These are phyloP conservation scores for Prionchulus punctatus DNA, from an alignment of 2,888 invertebrate genomes.

Conservation along the genomic window DNA sequence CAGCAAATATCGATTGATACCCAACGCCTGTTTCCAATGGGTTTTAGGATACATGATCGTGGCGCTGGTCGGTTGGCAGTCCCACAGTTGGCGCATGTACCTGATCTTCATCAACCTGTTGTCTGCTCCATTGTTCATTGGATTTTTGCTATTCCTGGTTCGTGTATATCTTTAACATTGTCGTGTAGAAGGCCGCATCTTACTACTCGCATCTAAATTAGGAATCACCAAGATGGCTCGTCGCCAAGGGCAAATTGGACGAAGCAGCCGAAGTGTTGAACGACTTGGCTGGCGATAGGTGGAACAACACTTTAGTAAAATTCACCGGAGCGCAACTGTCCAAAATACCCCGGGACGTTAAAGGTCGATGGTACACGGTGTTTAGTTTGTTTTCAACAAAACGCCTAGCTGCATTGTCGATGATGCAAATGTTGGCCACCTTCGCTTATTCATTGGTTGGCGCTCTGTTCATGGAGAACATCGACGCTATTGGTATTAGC, in stretches of 20 bases:
- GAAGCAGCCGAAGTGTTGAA: neutral
- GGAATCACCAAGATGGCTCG: neutral
- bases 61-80: conserved; percentile 19
- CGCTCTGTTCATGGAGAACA: neutral
- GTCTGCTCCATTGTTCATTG: conserved; percentile 4
- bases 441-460: neutral
- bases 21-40: conserved; percentile 19
- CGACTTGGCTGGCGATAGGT: neutral
- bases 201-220: neutral
- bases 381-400: neutral
- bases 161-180: too few relatives aligned
- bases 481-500: neutral
- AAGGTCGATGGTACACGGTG: neutral
- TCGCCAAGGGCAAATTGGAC: neutral
- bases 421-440: neutral
- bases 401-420: neutral
- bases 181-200: neutral
- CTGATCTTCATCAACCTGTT: conserved; percentile 9
- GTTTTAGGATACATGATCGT: conserved; percentile 24
- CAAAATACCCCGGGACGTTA: neutral
- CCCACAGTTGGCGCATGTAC: neutral
- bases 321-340: neutral
- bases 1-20: conserved; percentile 18
- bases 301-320: neutral
- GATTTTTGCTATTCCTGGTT: conserved; percentile 2